phyloP scores from a whole-genome alignment of 2,797 vertebrate species.

The Falco rusticolus region DNA sequence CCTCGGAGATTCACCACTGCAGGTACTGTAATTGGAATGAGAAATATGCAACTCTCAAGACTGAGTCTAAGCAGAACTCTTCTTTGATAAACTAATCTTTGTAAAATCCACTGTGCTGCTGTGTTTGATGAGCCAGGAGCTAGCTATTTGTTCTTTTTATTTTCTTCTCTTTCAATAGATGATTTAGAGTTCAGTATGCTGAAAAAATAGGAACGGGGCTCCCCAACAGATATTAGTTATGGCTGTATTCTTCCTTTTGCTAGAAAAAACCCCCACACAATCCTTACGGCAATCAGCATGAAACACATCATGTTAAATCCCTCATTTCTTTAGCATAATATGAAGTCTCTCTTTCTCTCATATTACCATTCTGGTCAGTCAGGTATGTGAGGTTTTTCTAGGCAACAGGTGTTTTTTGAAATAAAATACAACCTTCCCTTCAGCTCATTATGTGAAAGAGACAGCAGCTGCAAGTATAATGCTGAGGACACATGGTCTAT shows the following conservation, averaged over 20 bases:
- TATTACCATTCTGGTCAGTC: constrained; percentile 71
- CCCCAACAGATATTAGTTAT: constrained; percentile 27
- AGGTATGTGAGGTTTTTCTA: constrained; percentile 75
- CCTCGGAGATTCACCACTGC: not conserved
- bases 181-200: constrained; percentile 40
- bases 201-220: constrained; percentile 31
- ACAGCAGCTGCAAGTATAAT: constrained; percentile 80
- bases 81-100: constrained; percentile 47
- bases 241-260: constrained; percentile 16
- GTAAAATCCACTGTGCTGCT: constrained; percentile 49
- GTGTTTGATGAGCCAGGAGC: constrained; percentile 49
- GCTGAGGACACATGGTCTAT: constrained; percentile 73
- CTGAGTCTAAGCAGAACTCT: not conserved
- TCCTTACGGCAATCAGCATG: constrained; percentile 26
- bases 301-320: constrained; percentile 32
- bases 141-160: constrained; percentile 37
- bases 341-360: constrained; percentile 49
- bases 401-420: constrained; percentile 82
- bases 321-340: constrained; percentile 37
- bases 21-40: not conserved
- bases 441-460: constrained; percentile 69
- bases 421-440: constrained; percentile 75
- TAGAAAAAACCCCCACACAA: constrained; percentile 42
- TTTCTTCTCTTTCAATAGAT: constrained; percentile 57
- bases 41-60: constrained; percentile 13